phyloP scores from a whole-genome alignment of 2,888 invertebrate genomes.

The Pterostichus niger region DNA sequence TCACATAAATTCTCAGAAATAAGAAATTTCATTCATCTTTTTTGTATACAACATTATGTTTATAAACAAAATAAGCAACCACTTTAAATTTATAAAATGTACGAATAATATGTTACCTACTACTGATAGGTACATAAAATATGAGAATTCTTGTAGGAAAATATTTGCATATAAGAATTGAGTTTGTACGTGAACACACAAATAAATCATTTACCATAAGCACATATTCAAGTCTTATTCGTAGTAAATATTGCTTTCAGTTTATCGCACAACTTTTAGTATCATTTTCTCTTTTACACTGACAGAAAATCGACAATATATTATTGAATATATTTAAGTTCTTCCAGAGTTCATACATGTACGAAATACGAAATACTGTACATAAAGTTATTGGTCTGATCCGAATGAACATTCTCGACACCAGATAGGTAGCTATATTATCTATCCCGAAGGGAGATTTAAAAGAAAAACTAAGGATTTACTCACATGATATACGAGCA shows the following conservation, averaged over 20 bases:
- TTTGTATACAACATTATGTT: no score
- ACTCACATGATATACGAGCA: slow-evolving; percentile 18
- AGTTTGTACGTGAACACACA: neutral
- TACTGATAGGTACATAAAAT: no score
- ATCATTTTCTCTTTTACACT: neutral
- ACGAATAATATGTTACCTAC: no score
- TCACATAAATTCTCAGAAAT: neutral
- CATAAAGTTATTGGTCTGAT: slow-evolving; percentile 25
- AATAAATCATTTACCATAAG: slow-evolving; percentile 31
- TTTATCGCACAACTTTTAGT: slow-evolving; percentile 24
- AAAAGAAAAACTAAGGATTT: slow-evolving; percentile 45
- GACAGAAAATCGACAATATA: slow-evolving; percentile 35
- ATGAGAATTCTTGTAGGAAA: no score
- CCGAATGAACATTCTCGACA: neutral
- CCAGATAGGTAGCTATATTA: neutral
- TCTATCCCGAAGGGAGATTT: slow-evolving; percentile 28
- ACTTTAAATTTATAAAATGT: no score
- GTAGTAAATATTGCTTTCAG: slow-evolving; percentile 17
- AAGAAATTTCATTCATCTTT: no score
- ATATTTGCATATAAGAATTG: no score
- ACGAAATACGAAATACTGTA: slow-evolving; percentile 17
- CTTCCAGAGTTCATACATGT: neutral
- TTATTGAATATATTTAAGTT: slow-evolving; percentile 7
- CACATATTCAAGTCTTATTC: slow-evolving; percentile 1
- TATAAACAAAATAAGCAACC: no score